Percentiles rank a stretch among this genome's conserved stretches.
phyloP scores from a whole-genome alignment of 2,888 invertebrate species.

The Synergus umbraculus region DNA sequence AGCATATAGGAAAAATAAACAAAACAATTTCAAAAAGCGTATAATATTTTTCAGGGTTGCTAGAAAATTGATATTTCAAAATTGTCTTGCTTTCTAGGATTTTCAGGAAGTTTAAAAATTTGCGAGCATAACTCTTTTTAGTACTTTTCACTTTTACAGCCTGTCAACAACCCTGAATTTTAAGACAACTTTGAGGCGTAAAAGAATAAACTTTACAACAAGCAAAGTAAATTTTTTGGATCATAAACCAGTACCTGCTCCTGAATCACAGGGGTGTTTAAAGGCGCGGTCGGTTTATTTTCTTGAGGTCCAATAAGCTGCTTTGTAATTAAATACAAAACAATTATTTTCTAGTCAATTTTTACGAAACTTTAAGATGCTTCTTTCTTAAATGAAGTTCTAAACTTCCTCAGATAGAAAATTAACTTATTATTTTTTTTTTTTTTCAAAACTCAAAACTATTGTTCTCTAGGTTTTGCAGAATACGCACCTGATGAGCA shows the following conservation, averaged over 20 bases:
- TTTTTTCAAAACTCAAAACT: background rate
- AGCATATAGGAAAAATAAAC: background rate
- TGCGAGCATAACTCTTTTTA: background rate
- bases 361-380: background rate
- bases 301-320: conserved; percentile 77
- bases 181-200: background rate
- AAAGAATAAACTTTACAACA: conserved; percentile 3
- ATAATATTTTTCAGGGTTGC: background rate
- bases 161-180: background rate
- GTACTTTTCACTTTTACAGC: too few species aligned
- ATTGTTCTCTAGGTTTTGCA: background rate
- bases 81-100: background rate
- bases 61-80: background rate
- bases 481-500: conserved; percentile 71
- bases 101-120: background rate
- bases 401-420: background rate
- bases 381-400: background rate
- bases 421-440: background rate
- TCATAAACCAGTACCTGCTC: conserved; percentile 76
- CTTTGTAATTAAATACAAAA: conserved; percentile 68
- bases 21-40: background rate
- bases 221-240: conserved; percentile 15
- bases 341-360: conserved; percentile 18
- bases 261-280: conserved; percentile 77
- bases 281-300: conserved; percentile 76